Evolutionary conservation across 1,140 invertebrate species (phyloP), one percentile per base, ranked within the genome.

Genomic region (Armadillidium nasatum): DNA sequence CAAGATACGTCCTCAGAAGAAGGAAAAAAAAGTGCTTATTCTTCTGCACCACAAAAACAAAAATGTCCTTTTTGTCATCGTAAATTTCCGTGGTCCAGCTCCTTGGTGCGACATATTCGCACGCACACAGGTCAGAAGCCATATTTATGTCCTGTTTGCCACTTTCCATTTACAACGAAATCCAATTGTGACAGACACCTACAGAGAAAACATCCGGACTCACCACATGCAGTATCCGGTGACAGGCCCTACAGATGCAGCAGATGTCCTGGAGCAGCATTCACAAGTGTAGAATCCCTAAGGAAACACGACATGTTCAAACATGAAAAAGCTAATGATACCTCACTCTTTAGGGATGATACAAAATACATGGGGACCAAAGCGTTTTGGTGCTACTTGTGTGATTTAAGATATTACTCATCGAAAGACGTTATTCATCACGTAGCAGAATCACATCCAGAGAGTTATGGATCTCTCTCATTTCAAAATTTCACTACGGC

Each of bases 71-170:
- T 94, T 82, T 98, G 96, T 84, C 88, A 91, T 70, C 88, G 95
- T 33, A 93, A 94, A 82, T 98, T 98, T 83, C 96, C 96, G 0
- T 98, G 96, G 96, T 93, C 92, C 4, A 96, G 94, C 13, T 97
- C 95, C 0, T 86, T 98, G 11, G 89, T 94, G 4, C 88, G 95
- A 4, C 96, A 98, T 84, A 92, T 97, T 33, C 88, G 96, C 0
- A 97, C 94, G 0, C 94, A 97, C 82, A 97, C 94, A 6, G 96
- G 96, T 6, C 94, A 97, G 83, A 98, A 98, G 83, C 96, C 96
- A 0, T 98, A 92, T 86, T 94, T 96, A 83, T 98, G 96, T 84
- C 90, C 91, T 0, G 90, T 94, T 80, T 98, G 96, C 83, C 91
- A 92, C 0, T 87, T 97, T 0, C 88, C 94, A 0, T 98, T 98